A percentile compares a stretch with the other conserved stretches of the same genome.
phyloP scores from a whole-genome alignment of 2,888 invertebrate genomes.

The Laothoe populi region DNA sequence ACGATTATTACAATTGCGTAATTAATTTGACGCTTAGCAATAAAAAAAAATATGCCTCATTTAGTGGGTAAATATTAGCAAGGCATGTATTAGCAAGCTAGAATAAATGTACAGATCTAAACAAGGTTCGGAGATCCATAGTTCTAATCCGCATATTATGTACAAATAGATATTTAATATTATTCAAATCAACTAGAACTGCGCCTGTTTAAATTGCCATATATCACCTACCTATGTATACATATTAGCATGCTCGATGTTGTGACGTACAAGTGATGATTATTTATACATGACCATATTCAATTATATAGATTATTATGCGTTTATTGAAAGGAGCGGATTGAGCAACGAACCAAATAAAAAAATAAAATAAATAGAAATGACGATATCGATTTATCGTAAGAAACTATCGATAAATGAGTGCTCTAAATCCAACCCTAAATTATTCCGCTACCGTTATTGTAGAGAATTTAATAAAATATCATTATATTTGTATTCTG shows the following conservation, averaged over 20 bases:
- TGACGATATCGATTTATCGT: neutral
- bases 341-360: neutral
- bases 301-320: slow-evolving; percentile 4
- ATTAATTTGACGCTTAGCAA: slow-evolving; percentile 3
- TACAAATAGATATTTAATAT: neutral
- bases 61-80: no score
- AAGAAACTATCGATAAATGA: neutral
- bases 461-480: slow-evolving; percentile 3
- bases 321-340: slow-evolving; percentile 9
- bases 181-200: neutral
- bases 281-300: slow-evolving; percentile 20
- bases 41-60: slow-evolving; percentile 7
- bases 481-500: slow-evolving; percentile 5
- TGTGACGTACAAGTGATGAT: slow-evolving; percentile 23
- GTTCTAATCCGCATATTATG: no score
- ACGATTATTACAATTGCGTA: neutral
- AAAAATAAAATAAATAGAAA: neutral
- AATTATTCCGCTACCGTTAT: slow-evolving; percentile 4
- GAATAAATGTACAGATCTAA: slow-evolving; percentile 3
- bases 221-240: slow-evolving; percentile 7
- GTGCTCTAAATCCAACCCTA: slow-evolving; percentile 10
- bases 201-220: slow-evolving; percentile 25
- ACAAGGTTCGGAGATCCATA: no score
- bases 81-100: slow-evolving; percentile 5
- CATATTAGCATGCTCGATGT: slow-evolving; percentile 34